Conservation (phyloP, 2,888 invertebrate genomes). For the Stenodera caucasica region DNA sequence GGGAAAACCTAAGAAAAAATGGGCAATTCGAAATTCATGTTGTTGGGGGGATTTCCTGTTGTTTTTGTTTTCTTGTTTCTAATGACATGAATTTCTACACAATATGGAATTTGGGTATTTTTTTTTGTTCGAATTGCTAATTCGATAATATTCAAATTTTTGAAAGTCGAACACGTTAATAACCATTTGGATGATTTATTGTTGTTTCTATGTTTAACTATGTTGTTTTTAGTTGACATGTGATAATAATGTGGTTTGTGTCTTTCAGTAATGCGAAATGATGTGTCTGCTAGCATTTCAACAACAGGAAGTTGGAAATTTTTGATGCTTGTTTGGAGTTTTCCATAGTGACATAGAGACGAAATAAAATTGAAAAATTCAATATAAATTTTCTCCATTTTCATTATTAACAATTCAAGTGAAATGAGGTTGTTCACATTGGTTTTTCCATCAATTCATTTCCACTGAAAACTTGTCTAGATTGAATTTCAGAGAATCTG, state of each 20-base stretch:
- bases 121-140: too few relatives aligned
- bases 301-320: conserved; percentile 21
- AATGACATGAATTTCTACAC: too few relatives aligned
- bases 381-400: too few relatives aligned
- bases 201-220: conserved; percentile 20
- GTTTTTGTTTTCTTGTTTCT: too few relatives aligned
- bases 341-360: too few relatives aligned
- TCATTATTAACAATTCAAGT: too few relatives aligned
- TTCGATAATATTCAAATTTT: neutral
- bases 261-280: conserved; percentile 12
- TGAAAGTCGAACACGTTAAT: too few relatives aligned
- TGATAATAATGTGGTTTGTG: conserved; percentile 15
- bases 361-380: too few relatives aligned
- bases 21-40: conserved; percentile 19
- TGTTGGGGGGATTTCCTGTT: neutral
- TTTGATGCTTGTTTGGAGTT: neutral
- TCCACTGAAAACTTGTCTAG: neutral
- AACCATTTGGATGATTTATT: conserved; percentile 21
- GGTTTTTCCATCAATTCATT: too few relatives aligned
- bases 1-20: neutral
- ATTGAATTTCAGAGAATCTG: neutral
- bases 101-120: too few relatives aligned
- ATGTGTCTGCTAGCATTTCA: conserved; percentile 12
- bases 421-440: neutral
- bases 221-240: conserved; percentile 21